Conservation (phyloP, 2,888 invertebrate genomes). For the Timandra comae region DNA sequence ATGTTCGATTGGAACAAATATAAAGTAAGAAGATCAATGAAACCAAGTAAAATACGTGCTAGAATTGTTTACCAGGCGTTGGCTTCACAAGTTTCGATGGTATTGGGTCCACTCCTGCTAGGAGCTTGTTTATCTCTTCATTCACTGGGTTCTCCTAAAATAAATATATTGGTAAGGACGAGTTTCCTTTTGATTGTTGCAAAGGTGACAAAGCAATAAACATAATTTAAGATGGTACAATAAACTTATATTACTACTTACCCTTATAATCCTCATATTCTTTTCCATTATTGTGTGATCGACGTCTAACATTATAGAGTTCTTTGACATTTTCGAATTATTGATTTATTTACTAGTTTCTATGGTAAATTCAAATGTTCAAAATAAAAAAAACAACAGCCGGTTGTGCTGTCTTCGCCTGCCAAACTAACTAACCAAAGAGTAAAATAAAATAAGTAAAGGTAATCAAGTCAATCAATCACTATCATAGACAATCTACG, state of each 20-base stretch:
- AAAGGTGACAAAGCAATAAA: too few relatives aligned
- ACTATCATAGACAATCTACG: too few relatives aligned
- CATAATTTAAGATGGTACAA: too few relatives aligned
- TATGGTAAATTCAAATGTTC: slow-evolving; percentile 23
- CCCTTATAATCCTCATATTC: slow-evolving; percentile 68
- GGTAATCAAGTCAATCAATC: too few relatives aligned
- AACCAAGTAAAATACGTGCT: too few relatives aligned
- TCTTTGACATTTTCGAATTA: slow-evolving; percentile 66
- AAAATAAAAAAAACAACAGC: too few relatives aligned
- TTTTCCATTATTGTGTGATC: slow-evolving; percentile 78
- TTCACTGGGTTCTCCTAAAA: slow-evolving; percentile 73
- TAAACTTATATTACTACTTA: slow-evolving; percentile 30
- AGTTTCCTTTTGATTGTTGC: too few relatives aligned
- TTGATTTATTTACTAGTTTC: slow-evolving; percentile 31
- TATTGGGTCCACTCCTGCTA: slow-evolving; percentile 61
- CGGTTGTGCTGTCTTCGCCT: too few relatives aligned
- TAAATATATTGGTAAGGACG: slow-evolving; percentile 6
- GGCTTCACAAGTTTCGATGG: slow-evolving; percentile 82
- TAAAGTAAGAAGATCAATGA: too few relatives aligned
- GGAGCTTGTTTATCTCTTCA: slow-evolving; percentile 77
- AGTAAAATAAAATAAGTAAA: too few relatives aligned
- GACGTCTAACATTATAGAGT: slow-evolving; percentile 76
- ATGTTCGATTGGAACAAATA: too few relatives aligned
- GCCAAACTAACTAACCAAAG: too few relatives aligned
- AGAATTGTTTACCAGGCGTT: slow-evolving; percentile 75